Evolutionary conservation across 2,888 invertebrate genomes (phyloP), one percentile per base, ranked within the genome.

Genomic region (Tiliacea citrago): DNA sequence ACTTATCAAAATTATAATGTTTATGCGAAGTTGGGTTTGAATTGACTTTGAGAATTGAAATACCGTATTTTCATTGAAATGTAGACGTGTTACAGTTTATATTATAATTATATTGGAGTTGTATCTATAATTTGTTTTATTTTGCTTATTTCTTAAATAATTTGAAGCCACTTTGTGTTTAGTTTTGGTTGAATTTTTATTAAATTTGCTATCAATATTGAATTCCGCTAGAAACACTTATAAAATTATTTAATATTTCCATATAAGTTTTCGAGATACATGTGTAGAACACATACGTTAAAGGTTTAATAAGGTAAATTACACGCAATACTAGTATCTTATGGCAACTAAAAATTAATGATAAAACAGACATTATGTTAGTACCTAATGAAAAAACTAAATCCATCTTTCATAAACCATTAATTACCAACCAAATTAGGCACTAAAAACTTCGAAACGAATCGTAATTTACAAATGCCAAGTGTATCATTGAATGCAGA

Each of bases 401-500:
- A 53, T 16, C 21, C 1, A 49, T n/a, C 55, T n/a, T 35, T 55
- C 16, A 35, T n/a, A 12, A 13, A 67, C 9, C 35, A 18, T 24
- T n/a, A 8, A 21, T 57, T 62, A 39, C 3, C 39, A 58, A n/a
- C n/a, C 9, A 47, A 39, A 74, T 6, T 18, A 18, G 16, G 5
- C 8, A 73, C 16, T 13, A 29, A 68, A 45, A 51, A 45, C 13
- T 42, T 13, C n/a, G 5, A 62, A 69, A 42, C 21, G 0, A 29
- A 21, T n/a, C 12, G 7, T 63, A 16, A 4, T 47, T 35, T 29
- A 35, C 39, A 29, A 63, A 58, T 51, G 39, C 12, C 6, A 18
- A 60, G 55, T 29, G 45, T 35, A 51, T 53, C 29, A n/a, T 65
- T 21, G 12, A 49, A 79, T 49, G 12, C 61, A 45, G 2, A n/a